Percentiles rank a stretch among this genome's conserved stretches.
These are phyloP conservation scores for Sigmodon hispidus DNA, from an alignment of 2,113 vertebrate species.

Conservation along the genomic window DNA sequence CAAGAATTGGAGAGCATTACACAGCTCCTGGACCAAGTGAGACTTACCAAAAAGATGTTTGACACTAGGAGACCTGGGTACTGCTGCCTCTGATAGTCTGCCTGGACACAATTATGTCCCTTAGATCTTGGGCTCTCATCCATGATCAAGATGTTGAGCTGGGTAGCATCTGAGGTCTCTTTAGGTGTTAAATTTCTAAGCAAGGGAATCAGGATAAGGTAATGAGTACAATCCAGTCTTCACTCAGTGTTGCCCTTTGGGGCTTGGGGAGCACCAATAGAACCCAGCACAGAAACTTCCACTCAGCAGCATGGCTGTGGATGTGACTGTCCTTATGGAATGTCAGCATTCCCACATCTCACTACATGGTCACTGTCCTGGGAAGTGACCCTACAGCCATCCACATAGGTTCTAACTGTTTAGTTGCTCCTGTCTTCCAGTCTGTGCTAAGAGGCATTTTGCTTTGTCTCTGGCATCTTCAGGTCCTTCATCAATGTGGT, in stretches of 20 bases:
- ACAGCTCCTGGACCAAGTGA: background rate
- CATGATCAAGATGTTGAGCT: background rate
- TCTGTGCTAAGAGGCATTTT: background rate
- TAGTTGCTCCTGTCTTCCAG: background rate
- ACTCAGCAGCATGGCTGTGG: accelerated
- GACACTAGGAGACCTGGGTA: background rate
- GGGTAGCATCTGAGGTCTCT: background rate
- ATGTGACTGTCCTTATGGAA: background rate
- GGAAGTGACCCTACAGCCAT: background rate
- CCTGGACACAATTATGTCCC: background rate
- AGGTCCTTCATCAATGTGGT: accelerated
- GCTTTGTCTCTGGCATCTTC: background rate
- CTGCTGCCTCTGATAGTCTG: background rate
- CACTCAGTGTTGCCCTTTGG: background rate
- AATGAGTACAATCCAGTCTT: background rate
- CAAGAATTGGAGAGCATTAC: background rate
- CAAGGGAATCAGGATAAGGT: background rate
- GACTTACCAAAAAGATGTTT: background rate
- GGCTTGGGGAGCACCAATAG: accelerated
- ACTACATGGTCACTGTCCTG: background rate
- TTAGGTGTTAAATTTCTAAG: background rate
- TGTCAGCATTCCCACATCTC: background rate
- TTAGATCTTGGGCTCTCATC: background rate
- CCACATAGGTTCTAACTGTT: background rate
- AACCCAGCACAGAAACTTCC: background rate